Conservation (phyloP, 2,113 vertebrate genomes). For the human region DNA sequence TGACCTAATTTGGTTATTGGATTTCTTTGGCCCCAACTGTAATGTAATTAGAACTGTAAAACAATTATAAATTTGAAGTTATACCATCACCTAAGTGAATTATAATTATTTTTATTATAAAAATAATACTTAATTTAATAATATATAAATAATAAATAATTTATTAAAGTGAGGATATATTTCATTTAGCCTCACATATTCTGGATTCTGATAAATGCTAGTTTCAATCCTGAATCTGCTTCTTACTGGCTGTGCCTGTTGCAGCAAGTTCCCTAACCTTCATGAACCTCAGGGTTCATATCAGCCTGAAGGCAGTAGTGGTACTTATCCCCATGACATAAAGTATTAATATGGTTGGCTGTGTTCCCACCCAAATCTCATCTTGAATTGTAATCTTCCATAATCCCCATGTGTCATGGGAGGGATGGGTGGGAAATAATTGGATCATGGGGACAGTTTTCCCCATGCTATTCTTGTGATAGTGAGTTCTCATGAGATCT, state of each 20-base stretch:
- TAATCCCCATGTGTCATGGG: too few relatives aligned
- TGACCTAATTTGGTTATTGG: not conserved
- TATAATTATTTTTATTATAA: too few relatives aligned
- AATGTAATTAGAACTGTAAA: not conserved
- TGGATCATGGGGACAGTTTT: too few relatives aligned
- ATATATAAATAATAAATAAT: too few relatives aligned
- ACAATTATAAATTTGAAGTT: too few relatives aligned
- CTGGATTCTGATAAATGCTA: not conserved
- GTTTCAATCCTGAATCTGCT: not conserved
- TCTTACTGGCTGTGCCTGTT: not conserved
- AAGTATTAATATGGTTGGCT: not conserved
- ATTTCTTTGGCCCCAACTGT: not conserved
- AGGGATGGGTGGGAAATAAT: too few relatives aligned
- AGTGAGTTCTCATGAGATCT: too few relatives aligned
- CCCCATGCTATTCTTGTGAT: too few relatives aligned
- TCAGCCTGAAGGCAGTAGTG: not conserved
- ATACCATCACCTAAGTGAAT: too few relatives aligned
- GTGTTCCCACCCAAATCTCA: too few relatives aligned
- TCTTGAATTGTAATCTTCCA: too few relatives aligned
- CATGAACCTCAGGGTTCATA: not conserved
- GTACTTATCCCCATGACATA: not conserved
- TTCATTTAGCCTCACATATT: not conserved
- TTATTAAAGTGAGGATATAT: not conserved
- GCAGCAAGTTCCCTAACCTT: not conserved
- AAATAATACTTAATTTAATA: too few relatives aligned